These are phyloP conservation scores for Ceratina calcarata DNA, from an alignment of 1,140 invertebrate species.

Conservation along the genomic window DNA sequence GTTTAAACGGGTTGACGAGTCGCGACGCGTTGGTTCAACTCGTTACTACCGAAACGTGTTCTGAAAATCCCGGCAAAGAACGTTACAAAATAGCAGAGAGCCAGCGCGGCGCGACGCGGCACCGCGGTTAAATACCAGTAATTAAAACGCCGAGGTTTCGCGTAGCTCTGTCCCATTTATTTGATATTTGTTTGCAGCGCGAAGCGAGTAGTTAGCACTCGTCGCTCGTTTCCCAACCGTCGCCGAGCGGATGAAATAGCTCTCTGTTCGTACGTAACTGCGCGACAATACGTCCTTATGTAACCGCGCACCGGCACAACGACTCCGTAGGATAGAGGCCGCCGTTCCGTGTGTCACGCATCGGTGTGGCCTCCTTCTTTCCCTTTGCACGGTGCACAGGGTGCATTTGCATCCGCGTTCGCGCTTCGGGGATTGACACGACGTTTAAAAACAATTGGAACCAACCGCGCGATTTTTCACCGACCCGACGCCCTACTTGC, in stretches of 20 bases:
- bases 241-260: neutral
- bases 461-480: neutral
- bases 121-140: constrained; percentile 62
- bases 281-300: constrained; percentile 21
- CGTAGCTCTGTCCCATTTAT: constrained; percentile 52
- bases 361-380: constrained; percentile 16
- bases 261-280: neutral
- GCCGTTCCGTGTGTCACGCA: neutral
- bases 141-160: constrained; percentile 65
- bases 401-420: constrained; percentile 2
- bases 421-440: neutral
- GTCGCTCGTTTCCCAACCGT: neutral
- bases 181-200: constrained; percentile 61
- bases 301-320: neutral
- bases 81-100: neutral
- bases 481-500: neutral
- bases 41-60: constrained; percentile 3
- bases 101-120: neutral
- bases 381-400: neutral
- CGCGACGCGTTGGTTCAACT: neutral
- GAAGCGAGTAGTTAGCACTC: constrained; percentile 11
- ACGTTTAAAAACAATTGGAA: constrained; percentile 6
- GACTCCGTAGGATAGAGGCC: neutral
- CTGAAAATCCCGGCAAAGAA: constrained; percentile 14
- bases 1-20: constrained; percentile 8